A percentile compares a stretch with the other conserved stretches of the same genome.
Conservation (phyloP, 2,888 invertebrate species). For the Temnothorax ravouxi region DNA sequence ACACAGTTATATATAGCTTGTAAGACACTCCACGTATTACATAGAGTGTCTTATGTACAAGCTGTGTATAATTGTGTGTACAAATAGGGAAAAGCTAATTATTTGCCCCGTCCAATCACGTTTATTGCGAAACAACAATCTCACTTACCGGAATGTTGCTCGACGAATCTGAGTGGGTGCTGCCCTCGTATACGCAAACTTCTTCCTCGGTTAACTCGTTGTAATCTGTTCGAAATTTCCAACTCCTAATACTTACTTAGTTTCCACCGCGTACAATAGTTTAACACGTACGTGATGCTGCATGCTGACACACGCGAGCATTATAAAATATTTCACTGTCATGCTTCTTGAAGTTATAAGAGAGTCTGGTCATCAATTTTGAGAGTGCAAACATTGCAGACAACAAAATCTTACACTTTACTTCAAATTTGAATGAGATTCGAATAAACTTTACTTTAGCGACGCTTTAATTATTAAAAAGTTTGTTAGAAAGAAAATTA, state of each 20-base stretch:
- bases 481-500: background rate
- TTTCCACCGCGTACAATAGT: conserved; percentile 52
- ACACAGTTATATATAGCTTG: too few relatives aligned
- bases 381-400: background rate
- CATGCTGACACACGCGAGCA: conserved; percentile 19
- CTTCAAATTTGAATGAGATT: background rate
- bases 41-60: too few relatives aligned
- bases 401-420: conserved; percentile 11
- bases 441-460: background rate
- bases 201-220: conserved; percentile 77
- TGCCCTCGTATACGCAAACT: conserved; percentile 67
- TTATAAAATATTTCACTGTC: conserved; percentile 44
- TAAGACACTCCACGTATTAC: background rate
- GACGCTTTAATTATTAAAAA: background rate
- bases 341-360: conserved; percentile 38
- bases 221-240: conserved; percentile 81
- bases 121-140: conserved; percentile 54
- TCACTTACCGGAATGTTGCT: conserved; percentile 29
- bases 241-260: conserved; percentile 75
- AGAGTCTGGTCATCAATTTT: conserved; percentile 12
- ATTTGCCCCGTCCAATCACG: conserved; percentile 38
- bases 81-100: conserved; percentile 45
- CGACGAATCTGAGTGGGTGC: conserved; percentile 40
- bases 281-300: conserved; percentile 61
- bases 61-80: background rate